Evolutionary conservation across 2,888 invertebrate genomes (phyloP), one percentile per base, ranked within the genome.

Genomic region (Amiota communis): DNA sequence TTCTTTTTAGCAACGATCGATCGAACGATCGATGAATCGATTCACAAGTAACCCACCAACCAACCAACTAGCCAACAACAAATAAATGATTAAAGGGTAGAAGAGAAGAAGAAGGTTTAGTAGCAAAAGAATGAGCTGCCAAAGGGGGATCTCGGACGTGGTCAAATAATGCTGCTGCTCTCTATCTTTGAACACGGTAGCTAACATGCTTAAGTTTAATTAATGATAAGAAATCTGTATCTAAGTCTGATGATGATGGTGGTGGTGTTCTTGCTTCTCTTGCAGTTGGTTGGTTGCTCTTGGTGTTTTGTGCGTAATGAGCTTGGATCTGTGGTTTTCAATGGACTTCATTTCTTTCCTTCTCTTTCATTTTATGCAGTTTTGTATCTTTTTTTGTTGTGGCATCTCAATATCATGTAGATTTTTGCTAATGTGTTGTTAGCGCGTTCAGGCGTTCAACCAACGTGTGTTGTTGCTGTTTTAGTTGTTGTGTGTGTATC

Each of bases 171-270:
- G 63, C 15, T 13, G 63, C 15, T 15, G 59, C 20, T 20, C 80
- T 81, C 81, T 80, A 79, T 77, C 75, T 78, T 78, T 82, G 86
- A 86, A 87, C 88, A 88, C 88, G 87, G 89, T 88, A 88, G 88
- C 88, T 86, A 87, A 88, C 88, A 88, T 88, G 88, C 87, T 87
- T 88, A 88, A 86, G 85, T 88, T 89, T 88, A 88, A 88, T 88
- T 89, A 88, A 88, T 88, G 89, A 89, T 89, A 88, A 88, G 88
- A 87, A 89, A 88, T 88, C 89, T 88, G 85, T 86, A 88, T 87
- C 87, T 87, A 87, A 87, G 85, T 81, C 85, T 75, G 82, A 78
- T 75, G 36, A 36, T 36, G 36, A 1, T 36, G 6, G 8, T 36
- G 36, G 3, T 36, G 36, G 3, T 36, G 36, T 36, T 36, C 36